Evolutionary conservation across 2,113 vertebrate species (phyloP).

Genomic region (Mormyrus iriodes): DNA sequence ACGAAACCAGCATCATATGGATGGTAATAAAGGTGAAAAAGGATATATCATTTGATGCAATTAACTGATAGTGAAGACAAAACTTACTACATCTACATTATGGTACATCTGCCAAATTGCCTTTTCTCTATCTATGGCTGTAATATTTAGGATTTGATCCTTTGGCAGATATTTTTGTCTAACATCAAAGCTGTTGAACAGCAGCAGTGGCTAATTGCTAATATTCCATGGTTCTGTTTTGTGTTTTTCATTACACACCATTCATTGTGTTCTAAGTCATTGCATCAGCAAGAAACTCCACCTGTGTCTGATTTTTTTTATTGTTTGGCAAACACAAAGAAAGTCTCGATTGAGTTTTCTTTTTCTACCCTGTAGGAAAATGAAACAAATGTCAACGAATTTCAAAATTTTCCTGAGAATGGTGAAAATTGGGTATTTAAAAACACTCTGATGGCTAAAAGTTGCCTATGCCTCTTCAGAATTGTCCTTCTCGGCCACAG

Average conservation of each 20-base stretch:
- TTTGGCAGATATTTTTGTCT: constrained; percentile 20
- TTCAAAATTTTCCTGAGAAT: constrained; percentile 5
- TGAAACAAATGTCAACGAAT: not conserved
- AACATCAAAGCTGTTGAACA: not conserved
- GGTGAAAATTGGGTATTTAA: not conserved
- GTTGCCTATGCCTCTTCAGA: not conserved
- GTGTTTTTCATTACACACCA: not conserved
- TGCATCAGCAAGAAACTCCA: not conserved
- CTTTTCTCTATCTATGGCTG: not conserved
- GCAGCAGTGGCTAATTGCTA: not conserved
- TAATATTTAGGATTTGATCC: not conserved
- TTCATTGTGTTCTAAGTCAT: not conserved
- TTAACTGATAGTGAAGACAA: not conserved
- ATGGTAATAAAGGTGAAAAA: not conserved
- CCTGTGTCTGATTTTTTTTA: not conserved
- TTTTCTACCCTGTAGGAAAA: not conserved
- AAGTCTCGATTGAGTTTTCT: not conserved
- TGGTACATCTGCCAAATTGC: not conserved
- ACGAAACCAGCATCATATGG: not conserved
- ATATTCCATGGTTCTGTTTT: not conserved
- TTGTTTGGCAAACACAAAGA: constrained; percentile 13
- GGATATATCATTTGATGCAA: not conserved
- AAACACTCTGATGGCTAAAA: not conserved
- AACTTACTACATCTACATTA: not conserved
- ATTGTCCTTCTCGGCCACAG: not conserved